Percentiles rank a stretch among this genome's conserved stretches.
phyloP scores from a whole-genome alignment of 1,140 invertebrate genomes.

The Kradibia gibbosae region DNA sequence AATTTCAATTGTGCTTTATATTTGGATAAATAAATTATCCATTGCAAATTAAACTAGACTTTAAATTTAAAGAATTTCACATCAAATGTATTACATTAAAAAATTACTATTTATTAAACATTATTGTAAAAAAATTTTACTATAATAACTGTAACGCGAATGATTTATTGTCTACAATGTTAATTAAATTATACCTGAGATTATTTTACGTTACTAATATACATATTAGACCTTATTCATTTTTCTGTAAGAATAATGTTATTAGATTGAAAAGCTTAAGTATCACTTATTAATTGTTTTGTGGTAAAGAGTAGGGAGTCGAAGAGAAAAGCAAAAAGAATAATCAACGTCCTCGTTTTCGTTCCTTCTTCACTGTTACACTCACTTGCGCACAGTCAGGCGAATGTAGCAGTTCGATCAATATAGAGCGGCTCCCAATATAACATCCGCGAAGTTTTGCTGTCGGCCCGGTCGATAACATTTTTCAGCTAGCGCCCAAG shows the following conservation, averaged over 20 bases:
- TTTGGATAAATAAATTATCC: background rate
- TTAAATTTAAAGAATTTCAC: too few relatives aligned
- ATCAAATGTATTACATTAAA: too few relatives aligned
- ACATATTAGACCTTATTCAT: too few relatives aligned
- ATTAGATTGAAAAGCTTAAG: too few relatives aligned
- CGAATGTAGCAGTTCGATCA: conserved; percentile 44
- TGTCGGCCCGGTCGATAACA: conserved; percentile 27
- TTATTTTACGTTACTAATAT: too few relatives aligned
- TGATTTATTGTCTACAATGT: too few relatives aligned
- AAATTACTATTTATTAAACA: too few relatives aligned
- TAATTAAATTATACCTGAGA: too few relatives aligned
- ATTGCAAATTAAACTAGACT: background rate
- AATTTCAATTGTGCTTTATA: background rate
- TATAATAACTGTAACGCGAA: too few relatives aligned
- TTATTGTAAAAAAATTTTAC: too few relatives aligned
- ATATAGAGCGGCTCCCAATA: conserved; percentile 25
- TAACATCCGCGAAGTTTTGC: conserved; percentile 40
- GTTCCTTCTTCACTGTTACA: background rate
- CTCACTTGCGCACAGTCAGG: background rate
- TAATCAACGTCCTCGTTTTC: conserved; percentile 49
- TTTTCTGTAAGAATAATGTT: too few relatives aligned
- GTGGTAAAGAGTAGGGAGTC: background rate
- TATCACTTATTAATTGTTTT: conserved; percentile 25
- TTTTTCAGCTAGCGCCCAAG: conserved; percentile 20
- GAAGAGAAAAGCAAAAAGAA: conserved; percentile 33